A percentile compares a stretch with the other conserved stretches of the same genome.
phyloP scores from a whole-genome alignment of 2,113 vertebrate species.

The Microtus montanus region DNA sequence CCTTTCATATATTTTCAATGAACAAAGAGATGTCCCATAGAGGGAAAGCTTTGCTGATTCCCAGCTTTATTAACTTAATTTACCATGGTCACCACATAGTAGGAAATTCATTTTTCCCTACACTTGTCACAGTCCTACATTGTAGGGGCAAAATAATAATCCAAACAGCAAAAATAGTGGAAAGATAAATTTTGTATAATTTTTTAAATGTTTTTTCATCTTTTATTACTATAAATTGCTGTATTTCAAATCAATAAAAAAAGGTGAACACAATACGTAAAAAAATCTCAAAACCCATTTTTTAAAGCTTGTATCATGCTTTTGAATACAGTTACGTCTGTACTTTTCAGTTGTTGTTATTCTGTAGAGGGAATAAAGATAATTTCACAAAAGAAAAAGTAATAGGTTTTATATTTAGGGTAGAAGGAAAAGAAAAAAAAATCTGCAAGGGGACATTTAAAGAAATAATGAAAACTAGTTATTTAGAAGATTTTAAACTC shows the following conservation, averaged over 20 bases:
- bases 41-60: background rate
- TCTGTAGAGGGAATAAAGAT: background rate
- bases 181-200: background rate
- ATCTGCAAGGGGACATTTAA: background rate
- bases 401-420: background rate
- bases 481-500: background rate
- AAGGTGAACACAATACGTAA: background rate
- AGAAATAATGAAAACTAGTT: conserved; percentile 40
- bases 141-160: background rate
- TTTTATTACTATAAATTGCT: background rate
- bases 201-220: background rate
- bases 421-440: background rate
- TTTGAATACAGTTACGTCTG: background rate
- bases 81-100: background rate
- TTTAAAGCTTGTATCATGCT: background rate
- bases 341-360: background rate
- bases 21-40: background rate
- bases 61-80: background rate
- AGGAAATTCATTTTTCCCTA: background rate
- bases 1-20: background rate
- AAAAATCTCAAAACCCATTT: background rate
- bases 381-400: background rate
- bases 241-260: background rate
- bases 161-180: background rate
- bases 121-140: background rate